phyloP scores from a whole-genome alignment of 2,888 invertebrate genomes.

The Diadegma fenestrale region DNA sequence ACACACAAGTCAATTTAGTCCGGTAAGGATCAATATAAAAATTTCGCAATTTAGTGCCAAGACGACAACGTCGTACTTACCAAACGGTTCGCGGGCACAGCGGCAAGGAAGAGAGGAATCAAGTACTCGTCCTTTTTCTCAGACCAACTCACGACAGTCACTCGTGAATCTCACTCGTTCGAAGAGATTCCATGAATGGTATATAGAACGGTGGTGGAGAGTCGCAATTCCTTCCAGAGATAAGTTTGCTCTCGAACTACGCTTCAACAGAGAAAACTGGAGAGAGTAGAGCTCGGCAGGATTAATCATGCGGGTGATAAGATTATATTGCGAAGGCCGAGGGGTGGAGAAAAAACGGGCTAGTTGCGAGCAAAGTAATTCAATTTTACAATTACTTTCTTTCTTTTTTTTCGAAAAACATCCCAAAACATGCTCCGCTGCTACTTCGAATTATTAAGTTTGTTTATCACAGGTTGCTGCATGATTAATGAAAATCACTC shows the following conservation, averaged over 20 bases:
- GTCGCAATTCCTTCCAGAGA: constrained; percentile 45
- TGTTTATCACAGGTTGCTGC: not conserved
- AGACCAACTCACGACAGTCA: constrained; percentile 54
- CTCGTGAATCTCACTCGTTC: constrained; percentile 59
- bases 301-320: constrained; percentile 68
- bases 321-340: constrained; percentile 59
- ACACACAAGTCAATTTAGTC: constrained; percentile 24
- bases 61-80: constrained; percentile 57
- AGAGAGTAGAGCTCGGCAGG: constrained; percentile 33
- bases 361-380: constrained; percentile 58
- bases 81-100: not conserved
- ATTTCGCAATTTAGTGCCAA: constrained; percentile 48
- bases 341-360: constrained; percentile 6
- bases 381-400: constrained; percentile 40
- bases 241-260: constrained; percentile 63
- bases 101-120: constrained; percentile 10
- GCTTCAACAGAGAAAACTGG: constrained; percentile 26
- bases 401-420: constrained; percentile 22
- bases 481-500: not conserved
- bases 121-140: constrained; percentile 52
- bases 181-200: constrained; percentile 46
- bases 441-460: not conserved
- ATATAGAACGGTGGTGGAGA: constrained; percentile 26
- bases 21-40: constrained; percentile 26
- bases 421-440: not conserved